Base-by-base conservation (phyloP, 1,140 invertebrate species). In the Hirudo medicinalis region DNA sequence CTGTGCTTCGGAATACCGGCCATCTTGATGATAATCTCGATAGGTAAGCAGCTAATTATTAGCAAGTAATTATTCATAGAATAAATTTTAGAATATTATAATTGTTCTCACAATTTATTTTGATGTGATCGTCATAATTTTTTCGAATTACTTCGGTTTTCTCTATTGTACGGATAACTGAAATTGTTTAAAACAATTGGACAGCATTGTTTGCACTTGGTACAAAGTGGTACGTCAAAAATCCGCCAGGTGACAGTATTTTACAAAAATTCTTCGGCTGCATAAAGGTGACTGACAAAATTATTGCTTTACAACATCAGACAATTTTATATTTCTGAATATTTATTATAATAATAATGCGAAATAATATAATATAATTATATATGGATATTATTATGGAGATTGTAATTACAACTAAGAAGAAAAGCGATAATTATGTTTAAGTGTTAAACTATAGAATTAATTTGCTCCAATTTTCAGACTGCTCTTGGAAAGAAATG, bases 1-100 rank as follows among this genome's bases (percentile, higher is more conserved):
- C 78, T 97, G 70, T 92, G 93, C 0, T 98, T 97, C 82, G 89
- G 92, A 4, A 86, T 97, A 8, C 93, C 94, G 0, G 90, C 92
- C 11, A 20, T 77, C 20, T 74, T 81, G 0, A 81, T 81, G 80
- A 72, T 79, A 27, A 13, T 76, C 22, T 73, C 80, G 49, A 67
- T 78, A n/a, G 54, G 80, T 81, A 76, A 76, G 78, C 76, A 32
- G 0, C n/a, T n/a, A n/a, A n/a, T n/a, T n/a, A n/a, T n/a, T n/a
- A n/a, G n/a, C n/a, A n/a, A n/a, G n/a, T n/a, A n/a, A n/a, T n/a
- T n/a, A n/a, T n/a, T n/a, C n/a, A n/a, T n/a, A n/a, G n/a, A n/a
- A n/a, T n/a, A n/a, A n/a, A n/a, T n/a, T n/a, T n/a, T n/a, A n/a
- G n/a, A n/a, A n/a, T n/a, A n/a, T n/a, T n/a, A n/a, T n/a, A n/a